Evolutionary conservation across 2,113 vertebrate species (phyloP), one percentile per base, ranked within the genome.

Genomic region (Piaya cayana): DNA sequence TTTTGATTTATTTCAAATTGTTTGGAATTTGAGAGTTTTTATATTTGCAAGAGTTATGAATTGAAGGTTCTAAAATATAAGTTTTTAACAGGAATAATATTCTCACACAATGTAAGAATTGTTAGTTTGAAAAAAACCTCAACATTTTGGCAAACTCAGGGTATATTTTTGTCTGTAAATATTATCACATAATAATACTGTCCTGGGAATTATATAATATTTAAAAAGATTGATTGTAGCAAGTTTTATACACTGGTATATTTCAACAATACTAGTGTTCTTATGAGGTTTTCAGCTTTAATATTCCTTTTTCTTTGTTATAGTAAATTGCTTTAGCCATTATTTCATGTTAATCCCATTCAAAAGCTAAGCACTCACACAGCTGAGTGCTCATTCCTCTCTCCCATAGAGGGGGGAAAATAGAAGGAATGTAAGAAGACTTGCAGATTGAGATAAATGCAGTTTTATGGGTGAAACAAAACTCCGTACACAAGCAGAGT

Each of bases 121-220:
- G 95, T 97, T 98, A 95, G 96, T 96, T 91, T 86, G 94, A 93
- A 96, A 97, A 94, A 98, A 98, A 98, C 97, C 39, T n/a, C 39
- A 39, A 39, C 39, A 98, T 98, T 97, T 98, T 98, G 96, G 97
- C 96, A 98, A 96, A 89, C 78, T 94, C 29, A 79, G 94, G 92
- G 77, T 96, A 93, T 72, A 96, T 96, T 49, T 96, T 95, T 90
- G 90, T 77, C 93, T 95, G 67, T 97, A 97, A 97, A 98, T 26
- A 9, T 29, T 53, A 53, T 98, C 96, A 95, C 45, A 80, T 90
- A 96, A 94, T 96, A 97, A 92, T 96, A 97, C 87, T 96, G 55
- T 92, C 67, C 67, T 93, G 58, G 53, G 47, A 93, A 92, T 65
- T 86, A 65, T 65, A 64, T 85, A 92, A 90, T 34, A 86, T 96